These are phyloP conservation scores for Phyllostomus hastatus DNA, from an alignment of 2,113 vertebrate species.

Conservation along the genomic window DNA sequence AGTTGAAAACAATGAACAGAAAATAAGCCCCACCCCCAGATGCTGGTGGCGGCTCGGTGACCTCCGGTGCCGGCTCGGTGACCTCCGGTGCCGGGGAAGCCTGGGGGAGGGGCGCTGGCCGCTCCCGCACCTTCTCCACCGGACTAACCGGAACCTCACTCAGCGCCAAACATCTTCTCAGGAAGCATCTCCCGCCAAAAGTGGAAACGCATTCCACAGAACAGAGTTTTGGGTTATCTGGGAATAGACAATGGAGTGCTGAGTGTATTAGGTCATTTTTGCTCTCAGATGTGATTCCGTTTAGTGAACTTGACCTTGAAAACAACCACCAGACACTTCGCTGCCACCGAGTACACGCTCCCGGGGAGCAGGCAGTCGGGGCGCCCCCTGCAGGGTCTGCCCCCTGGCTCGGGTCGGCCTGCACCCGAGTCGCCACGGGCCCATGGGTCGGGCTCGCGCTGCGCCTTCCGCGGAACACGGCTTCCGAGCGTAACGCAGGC, in stretches of 20 bases:
- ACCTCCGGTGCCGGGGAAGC: neutral
- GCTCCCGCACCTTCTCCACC: neutral
- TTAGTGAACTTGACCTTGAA: constrained; percentile 35
- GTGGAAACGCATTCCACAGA: constrained; percentile 10
- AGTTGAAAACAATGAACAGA: neutral
- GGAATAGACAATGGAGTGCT: constrained; percentile 31
- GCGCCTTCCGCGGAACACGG: neutral
- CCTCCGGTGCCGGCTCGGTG: neutral
- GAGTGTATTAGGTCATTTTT: constrained; percentile 41
- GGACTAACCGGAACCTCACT: constrained; percentile 4
- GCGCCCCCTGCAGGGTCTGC: neutral
- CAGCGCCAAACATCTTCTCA: constrained; percentile 44
- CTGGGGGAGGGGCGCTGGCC: neutral
- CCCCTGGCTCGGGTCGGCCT: neutral
- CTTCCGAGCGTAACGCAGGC: neutral
- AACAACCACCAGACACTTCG: neutral
- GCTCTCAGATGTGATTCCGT: constrained; percentile 9
- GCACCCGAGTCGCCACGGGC: neutral
- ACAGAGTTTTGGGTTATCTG: constrained; percentile 45
- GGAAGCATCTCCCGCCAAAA: neutral
- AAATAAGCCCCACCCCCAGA: neutral
- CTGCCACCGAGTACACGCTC: constrained; percentile 10
- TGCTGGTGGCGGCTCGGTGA: neutral
- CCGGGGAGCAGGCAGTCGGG: neutral
- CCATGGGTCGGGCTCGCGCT: neutral